A percentile compares a stretch with the other conserved stretches of the same genome.
phyloP scores from a whole-genome alignment of 2,888 invertebrate genomes.

The Athalia cordata region DNA sequence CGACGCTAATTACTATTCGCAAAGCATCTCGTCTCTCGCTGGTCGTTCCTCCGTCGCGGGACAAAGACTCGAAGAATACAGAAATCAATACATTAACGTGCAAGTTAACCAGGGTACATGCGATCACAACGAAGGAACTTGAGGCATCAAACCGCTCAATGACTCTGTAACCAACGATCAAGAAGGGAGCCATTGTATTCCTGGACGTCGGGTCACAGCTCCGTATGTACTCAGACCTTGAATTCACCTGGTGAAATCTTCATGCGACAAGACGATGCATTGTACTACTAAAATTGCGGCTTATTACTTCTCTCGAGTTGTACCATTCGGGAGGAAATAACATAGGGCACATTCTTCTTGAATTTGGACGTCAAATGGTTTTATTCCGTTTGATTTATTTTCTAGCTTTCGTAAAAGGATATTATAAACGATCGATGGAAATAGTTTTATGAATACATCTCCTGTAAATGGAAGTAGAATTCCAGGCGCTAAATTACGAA shows the following conservation, averaged over 20 bases:
- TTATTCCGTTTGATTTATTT: too few species aligned
- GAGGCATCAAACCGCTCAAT: slow-evolving; percentile 59
- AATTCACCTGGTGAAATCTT: slow-evolving; percentile 62
- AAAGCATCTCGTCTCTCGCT: slow-evolving; percentile 21
- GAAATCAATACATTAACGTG: slow-evolving; percentile 36
- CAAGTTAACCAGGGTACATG: slow-evolving; percentile 5
- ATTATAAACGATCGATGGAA: too few species aligned
- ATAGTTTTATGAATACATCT: too few species aligned
- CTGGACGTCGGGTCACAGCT: slow-evolving; percentile 60
- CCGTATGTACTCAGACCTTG: slow-evolving; percentile 61
- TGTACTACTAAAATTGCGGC: slow-evolving; percentile 54
- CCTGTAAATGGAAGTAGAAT: too few species aligned
- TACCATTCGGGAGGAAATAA: too few species aligned
- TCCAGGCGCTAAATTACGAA: too few species aligned
- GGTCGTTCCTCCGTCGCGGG: slow-evolving; percentile 36
- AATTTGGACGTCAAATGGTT: too few species aligned
- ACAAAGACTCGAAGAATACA: slow-evolving; percentile 43
- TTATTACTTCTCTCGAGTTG: not conserved
- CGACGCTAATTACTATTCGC: slow-evolving; percentile 42
- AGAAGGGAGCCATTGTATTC: slow-evolving; percentile 63
- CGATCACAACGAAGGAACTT: slow-evolving; percentile 2
- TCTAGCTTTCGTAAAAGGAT: too few species aligned
- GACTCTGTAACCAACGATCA: slow-evolving; percentile 55
- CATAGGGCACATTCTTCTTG: too few species aligned
- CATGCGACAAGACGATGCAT: slow-evolving; percentile 71